A percentile compares a stretch with the other conserved stretches of the same genome.
These are phyloP conservation scores for Steatornis caripensis DNA, from an alignment of 2,113 vertebrate genomes.

Conservation along the genomic window DNA sequence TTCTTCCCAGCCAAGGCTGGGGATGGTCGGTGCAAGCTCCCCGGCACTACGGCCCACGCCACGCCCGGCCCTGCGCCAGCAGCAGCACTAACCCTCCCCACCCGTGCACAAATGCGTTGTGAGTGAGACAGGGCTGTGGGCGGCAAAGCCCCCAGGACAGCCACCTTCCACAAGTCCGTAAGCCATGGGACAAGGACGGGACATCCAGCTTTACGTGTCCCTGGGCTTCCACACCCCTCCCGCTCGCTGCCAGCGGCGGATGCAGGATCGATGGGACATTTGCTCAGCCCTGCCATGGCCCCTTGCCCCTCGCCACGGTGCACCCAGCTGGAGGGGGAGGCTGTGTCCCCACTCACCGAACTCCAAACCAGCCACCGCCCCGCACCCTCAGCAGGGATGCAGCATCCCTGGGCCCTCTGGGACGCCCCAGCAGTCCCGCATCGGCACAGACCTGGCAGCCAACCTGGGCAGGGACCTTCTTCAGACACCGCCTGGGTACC, in stretches of 20 bases:
- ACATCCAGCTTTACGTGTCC: too few species aligned
- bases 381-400: background rate
- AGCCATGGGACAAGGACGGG: background rate
- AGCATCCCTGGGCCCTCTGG: background rate
- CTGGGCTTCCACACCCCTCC: too few species aligned
- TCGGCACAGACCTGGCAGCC: background rate
- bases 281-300: background rate
- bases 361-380: background rate
- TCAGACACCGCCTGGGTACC: rapidly evolving
- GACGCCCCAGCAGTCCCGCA: background rate
- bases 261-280: rapidly evolving
- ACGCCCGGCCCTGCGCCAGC: too few species aligned
- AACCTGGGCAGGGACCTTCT: background rate
- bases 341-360: rapidly evolving
- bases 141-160: background rate
- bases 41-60: too few species aligned
- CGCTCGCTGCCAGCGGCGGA: background rate
- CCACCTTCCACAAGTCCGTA: background rate
- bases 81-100: background rate
- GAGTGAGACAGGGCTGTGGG: background rate
- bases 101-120: background rate
- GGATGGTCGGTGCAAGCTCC: too few species aligned
- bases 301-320: rapidly evolving
- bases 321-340: background rate
- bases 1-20: too few species aligned